Percentiles rank a stretch among this genome's conserved stretches.
Evolutionary conservation across 30 jellyfish, hydroid and myxozoan genomes (phyloP).

Genomic region (Nemopilema nomurai): DNA sequence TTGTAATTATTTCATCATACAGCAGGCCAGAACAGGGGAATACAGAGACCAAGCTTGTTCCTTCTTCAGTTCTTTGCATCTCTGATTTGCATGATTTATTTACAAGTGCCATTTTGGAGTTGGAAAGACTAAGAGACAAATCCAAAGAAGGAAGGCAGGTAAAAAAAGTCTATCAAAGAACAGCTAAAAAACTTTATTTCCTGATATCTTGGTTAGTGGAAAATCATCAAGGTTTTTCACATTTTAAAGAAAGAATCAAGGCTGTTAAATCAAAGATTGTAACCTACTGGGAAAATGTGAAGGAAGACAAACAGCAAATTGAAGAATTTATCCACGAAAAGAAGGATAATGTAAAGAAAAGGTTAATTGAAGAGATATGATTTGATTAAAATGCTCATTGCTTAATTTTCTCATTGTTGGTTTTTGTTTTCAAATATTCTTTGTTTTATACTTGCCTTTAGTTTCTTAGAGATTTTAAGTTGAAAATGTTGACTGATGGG

Average conservation of each 20-base stretch:
- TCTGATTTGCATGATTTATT: slow-evolving; percentile 67
- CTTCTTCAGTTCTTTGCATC: slow-evolving; percentile 25
- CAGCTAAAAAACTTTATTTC: slow-evolving; percentile 56
- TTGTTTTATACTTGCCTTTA: not conserved
- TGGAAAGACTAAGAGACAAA: not conserved
- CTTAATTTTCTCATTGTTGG: not conserved
- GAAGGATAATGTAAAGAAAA: slow-evolving; percentile 4
- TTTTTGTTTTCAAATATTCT: not conserved
- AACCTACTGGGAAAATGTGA: slow-evolving; percentile 33
- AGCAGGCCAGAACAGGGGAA: not conserved
- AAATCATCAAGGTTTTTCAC: not conserved
- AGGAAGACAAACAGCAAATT: slow-evolving; percentile 26
- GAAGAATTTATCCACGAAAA: slow-evolving; percentile 36
- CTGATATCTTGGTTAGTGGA: slow-evolving; percentile 54
- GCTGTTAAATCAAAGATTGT: slow-evolving; percentile 10
- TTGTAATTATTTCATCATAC: slow-evolving; percentile 13
- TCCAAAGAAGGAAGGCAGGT: slow-evolving; percentile 5
- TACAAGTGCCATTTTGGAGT: not conserved
- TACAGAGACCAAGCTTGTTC: not conserved
- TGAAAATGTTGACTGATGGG: no score
- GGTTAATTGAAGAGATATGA: slow-evolving; percentile 34
- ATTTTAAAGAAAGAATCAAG: not conserved
- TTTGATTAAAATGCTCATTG: not conserved
- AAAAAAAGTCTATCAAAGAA: slow-evolving; percentile 13
- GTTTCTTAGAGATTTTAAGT: no score